phyloP scores from a whole-genome alignment of 2,888 invertebrate species.

The Clostera curtula region DNA sequence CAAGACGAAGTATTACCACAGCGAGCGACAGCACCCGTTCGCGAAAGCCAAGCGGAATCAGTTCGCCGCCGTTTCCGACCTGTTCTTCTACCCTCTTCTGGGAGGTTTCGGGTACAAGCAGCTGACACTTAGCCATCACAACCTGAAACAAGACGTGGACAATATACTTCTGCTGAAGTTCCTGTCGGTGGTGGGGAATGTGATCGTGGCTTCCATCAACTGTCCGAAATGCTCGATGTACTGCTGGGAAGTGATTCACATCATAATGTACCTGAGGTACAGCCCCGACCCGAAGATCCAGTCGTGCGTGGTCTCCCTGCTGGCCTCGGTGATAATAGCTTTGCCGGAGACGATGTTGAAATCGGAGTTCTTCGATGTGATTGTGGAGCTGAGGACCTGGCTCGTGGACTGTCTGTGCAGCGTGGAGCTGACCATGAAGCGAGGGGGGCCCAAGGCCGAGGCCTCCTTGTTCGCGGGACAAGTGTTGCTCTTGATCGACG shows the following conservation, averaged over 20 bases:
- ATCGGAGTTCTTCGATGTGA: conserved; percentile 74
- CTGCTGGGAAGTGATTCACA: conserved; percentile 80
- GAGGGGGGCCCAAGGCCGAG: conserved; percentile 78
- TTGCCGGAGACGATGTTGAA: conserved; percentile 74
- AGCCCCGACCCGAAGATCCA: conserved; percentile 80
- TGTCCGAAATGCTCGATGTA: conserved; percentile 78
- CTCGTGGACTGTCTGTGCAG: conserved; percentile 73
- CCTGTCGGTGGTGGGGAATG: conserved; percentile 78
- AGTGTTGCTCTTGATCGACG: conserved; percentile 74
- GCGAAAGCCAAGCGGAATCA: conserved; percentile 73
- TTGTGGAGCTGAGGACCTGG: conserved; percentile 81
- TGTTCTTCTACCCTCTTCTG: conserved; percentile 89
- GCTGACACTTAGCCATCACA: conserved; percentile 66
- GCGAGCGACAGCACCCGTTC: conserved; percentile 50
- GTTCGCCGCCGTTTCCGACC: conserved; percentile 83
- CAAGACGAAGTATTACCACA: conserved; percentile 81
- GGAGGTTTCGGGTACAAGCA: conserved; percentile 79
- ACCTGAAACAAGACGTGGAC: conserved; percentile 77
- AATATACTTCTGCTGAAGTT: conserved; percentile 80
- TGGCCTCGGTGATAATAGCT: conserved; percentile 78
- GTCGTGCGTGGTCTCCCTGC: conserved; percentile 77
- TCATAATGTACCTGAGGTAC: conserved; percentile 79
- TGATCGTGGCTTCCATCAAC: conserved; percentile 81
- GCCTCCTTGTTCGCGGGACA: conserved; percentile 77
- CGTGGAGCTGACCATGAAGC: conserved; percentile 57